Percentiles rank a stretch among this genome's conserved stretches.
phyloP scores from a whole-genome alignment of 1,140 invertebrate species.

The Fopius arisanus region DNA sequence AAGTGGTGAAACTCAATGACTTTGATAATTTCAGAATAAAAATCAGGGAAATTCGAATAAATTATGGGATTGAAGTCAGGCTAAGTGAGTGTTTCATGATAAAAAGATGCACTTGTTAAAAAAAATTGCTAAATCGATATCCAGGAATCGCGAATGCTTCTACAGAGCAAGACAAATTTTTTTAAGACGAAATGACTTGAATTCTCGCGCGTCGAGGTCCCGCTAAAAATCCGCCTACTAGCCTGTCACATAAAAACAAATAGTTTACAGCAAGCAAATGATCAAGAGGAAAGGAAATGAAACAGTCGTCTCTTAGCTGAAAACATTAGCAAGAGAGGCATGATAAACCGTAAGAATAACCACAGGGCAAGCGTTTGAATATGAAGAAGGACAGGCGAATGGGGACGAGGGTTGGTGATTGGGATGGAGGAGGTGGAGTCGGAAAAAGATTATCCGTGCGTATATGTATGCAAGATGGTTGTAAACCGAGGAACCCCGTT shows the following conservation, averaged over 20 bases:
- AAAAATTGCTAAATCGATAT: too few relatives aligned
- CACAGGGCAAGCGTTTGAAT: neutral
- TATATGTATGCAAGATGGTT: constrained; percentile 43
- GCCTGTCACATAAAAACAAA: constrained; percentile 43
- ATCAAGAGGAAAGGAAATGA: constrained; percentile 14
- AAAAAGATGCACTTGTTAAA: too few relatives aligned
- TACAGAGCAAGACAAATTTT: neutral
- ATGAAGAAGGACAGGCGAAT: constrained; percentile 1
- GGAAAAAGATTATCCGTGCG: constrained; percentile 11
- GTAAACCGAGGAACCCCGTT: constrained; percentile 53
- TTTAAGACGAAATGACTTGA: neutral
- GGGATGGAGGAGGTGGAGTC: neutral
- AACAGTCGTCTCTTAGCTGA: neutral
- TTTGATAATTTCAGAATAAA: too few relatives aligned
- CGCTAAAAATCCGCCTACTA: constrained; percentile 19
- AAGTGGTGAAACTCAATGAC: too few relatives aligned
- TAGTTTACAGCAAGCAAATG: constrained; percentile 43
- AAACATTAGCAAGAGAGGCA: neutral
- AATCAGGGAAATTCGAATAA: too few relatives aligned
- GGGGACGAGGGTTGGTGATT: constrained; percentile 10
- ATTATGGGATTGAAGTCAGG: too few relatives aligned
- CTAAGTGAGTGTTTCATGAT: too few relatives aligned
- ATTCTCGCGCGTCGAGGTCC: neutral
- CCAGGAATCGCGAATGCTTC: neutral
- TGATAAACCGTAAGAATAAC: neutral